These are phyloP conservation scores for Prunella himalayana DNA, from an alignment of 2,113 vertebrate species.

Conservation along the genomic window DNA sequence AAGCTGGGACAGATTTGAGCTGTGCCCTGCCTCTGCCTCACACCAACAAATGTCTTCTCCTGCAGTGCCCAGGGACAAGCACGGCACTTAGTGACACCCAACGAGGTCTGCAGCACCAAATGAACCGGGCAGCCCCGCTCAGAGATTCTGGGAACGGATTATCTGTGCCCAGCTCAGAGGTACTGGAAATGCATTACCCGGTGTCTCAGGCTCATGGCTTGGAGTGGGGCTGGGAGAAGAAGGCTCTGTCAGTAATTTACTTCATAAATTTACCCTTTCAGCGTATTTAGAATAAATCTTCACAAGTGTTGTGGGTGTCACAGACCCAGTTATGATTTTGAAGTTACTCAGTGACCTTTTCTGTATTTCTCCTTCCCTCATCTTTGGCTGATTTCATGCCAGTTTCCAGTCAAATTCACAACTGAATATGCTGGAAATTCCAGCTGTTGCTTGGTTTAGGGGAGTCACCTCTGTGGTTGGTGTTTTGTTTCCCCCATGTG, in stretches of 20 bases:
- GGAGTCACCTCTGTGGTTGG: neutral
- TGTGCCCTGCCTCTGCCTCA: neutral
- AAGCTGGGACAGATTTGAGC: neutral
- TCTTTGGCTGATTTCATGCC: neutral
- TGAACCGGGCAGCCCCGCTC: rapidly evolving
- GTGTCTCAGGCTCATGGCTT: neutral
- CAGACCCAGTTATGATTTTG: neutral
- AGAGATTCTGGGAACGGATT: neutral
- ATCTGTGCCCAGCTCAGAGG: neutral
- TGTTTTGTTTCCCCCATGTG: neutral
- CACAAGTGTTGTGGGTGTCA: neutral
- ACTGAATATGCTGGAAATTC: neutral
- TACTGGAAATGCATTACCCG: neutral
- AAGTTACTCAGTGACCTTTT: neutral
- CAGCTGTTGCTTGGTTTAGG: neutral
- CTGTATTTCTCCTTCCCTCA: neutral
- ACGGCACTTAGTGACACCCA: rapidly evolving
- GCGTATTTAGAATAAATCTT: neutral
- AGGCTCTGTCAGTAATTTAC: neutral
- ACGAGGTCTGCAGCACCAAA: neutral
- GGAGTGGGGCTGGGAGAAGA: neutral
- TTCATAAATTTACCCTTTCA: neutral
- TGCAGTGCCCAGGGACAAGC: no score
- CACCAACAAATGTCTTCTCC: neutral
- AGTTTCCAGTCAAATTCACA: neutral